A percentile compares a stretch with the other conserved stretches of the same genome.
Conservation (phyloP, 2,113 vertebrate species). For the Anarhynchus alexandrinus region DNA sequence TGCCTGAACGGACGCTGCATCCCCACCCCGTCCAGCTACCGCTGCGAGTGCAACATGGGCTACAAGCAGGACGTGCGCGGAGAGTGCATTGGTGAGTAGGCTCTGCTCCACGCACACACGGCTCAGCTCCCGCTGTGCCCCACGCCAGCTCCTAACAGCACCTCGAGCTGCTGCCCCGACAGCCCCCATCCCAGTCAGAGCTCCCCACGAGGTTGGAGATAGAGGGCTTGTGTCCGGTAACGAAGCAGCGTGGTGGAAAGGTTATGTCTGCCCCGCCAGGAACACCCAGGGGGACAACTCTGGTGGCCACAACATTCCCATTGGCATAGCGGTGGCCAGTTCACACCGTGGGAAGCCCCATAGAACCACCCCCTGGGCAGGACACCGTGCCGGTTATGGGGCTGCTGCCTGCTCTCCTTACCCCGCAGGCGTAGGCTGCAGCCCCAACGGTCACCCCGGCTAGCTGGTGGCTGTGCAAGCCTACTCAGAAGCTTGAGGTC, state of each 20-base stretch:
- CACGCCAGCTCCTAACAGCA: neutral
- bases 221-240: neutral
- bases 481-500: neutral
- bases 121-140: neutral
- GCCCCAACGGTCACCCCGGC: fast-evolving
- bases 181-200: neutral
- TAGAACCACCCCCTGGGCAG: neutral
- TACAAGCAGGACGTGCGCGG: slow-evolving; percentile 90
- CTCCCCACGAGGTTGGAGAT: neutral
- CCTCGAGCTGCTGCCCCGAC: neutral
- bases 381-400: neutral
- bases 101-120: fast-evolving
- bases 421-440: neutral
- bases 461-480: neutral
- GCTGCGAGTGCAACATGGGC: slow-evolving; percentile 99
- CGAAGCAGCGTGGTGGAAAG: no score
- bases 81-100: slow-evolving; percentile 89
- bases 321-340: neutral
- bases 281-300: neutral
- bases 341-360: neutral
- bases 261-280: neutral
- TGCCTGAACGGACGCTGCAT: slow-evolving; percentile 96
- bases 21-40: slow-evolving; percentile 89
- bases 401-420: neutral
- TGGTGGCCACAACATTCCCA: neutral